Evolutionary conservation across 2,888 invertebrate genomes (phyloP).

Genomic region (Chelonus formosanus): DNA sequence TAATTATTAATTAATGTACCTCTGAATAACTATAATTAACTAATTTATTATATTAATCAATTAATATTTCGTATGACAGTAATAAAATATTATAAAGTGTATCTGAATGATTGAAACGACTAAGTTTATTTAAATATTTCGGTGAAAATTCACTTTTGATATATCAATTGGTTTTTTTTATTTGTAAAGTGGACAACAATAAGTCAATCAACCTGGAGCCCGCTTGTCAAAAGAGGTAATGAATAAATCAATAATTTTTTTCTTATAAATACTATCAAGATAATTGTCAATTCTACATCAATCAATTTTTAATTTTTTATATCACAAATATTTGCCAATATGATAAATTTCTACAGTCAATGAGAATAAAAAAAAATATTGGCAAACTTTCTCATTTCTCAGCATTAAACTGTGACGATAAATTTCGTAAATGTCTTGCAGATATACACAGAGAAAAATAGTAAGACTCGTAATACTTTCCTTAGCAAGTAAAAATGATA

Average conservation of each 20-base stretch:
- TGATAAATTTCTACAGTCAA: too few relatives aligned
- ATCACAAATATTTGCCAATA: too few relatives aligned
- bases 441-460: too few relatives aligned
- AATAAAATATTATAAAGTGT: too few relatives aligned
- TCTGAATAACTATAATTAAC: too few relatives aligned
- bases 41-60: too few relatives aligned
- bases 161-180: background rate
- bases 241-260: background rate
- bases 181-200: conserved; percentile 22
- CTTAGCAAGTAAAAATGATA: too few relatives aligned
- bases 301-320: background rate
- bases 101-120: too few relatives aligned
- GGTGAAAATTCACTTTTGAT: background rate
- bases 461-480: too few relatives aligned
- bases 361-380: background rate
- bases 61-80: too few relatives aligned
- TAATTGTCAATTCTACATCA: background rate
- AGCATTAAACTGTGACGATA: conserved; percentile 6
- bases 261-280: too few relatives aligned
- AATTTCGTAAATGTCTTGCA: conserved; percentile 9
- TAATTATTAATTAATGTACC: too few relatives aligned
- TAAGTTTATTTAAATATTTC: background rate
- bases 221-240: conserved; percentile 63
- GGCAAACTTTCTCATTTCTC: conserved; percentile 6
- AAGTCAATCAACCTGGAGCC: conserved; percentile 64